Percentiles rank a stretch among this genome's conserved stretches.
Conservation (phyloP, 1,140 invertebrate species). For the Eurytemora carolleeae region DNA sequence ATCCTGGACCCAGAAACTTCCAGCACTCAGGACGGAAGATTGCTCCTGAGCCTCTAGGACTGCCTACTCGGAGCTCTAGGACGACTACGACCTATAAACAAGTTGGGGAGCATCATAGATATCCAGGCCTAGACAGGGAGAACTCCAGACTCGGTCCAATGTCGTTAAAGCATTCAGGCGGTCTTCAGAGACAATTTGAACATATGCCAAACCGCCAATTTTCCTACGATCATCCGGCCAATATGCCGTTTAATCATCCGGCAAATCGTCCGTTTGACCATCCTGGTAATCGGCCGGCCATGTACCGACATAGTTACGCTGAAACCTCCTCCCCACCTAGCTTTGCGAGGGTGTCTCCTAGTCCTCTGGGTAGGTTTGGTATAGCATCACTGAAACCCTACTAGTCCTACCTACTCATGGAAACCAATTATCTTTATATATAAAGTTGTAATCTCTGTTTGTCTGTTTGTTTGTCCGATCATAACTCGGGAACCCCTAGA, state of each 20-base stretch:
- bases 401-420: too few relatives aligned
- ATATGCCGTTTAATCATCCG: background rate
- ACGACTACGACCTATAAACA: constrained; percentile 28
- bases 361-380: too few relatives aligned
- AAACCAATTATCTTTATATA: too few relatives aligned
- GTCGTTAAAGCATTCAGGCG: too few relatives aligned
- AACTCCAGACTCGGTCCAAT: constrained; percentile 26
- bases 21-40: background rate
- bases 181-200: too few relatives aligned
- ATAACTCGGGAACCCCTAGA: too few relatives aligned
- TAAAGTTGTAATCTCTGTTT: too few relatives aligned
- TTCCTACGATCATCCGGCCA: background rate
- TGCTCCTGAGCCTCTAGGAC: background rate
- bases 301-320: constrained; percentile 34
- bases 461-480: too few relatives aligned
- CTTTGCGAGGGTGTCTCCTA: too few relatives aligned
- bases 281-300: constrained; percentile 14
- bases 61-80: background rate
- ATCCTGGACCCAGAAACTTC: background rate
- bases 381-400: too few relatives aligned
- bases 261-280: background rate
- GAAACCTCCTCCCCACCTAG: constrained; percentile 25
- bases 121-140: constrained; percentile 34
- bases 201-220: background rate
- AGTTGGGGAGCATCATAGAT: constrained; percentile 32